Evolutionary conservation across 2,113 vertebrate genomes (phyloP).

Genomic region (Eurypyga helias): DNA sequence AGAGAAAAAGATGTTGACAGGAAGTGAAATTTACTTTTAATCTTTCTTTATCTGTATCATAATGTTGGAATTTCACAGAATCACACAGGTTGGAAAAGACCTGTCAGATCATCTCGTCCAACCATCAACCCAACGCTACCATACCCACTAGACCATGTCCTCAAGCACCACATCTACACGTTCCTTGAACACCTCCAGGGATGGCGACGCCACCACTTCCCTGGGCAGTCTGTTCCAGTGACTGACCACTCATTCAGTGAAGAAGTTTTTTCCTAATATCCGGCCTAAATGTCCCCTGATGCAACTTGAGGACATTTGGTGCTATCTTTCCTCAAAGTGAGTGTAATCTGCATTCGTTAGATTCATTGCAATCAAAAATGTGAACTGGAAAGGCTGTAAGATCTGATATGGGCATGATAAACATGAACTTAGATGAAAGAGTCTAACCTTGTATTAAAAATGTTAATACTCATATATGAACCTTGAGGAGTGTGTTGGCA

Average conservation of each 20-base stretch:
- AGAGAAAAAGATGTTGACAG: neutral
- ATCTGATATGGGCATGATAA: neutral
- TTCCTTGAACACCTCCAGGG: too few species aligned
- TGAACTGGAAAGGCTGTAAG: neutral
- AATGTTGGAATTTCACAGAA: neutral
- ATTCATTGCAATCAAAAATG: neutral
- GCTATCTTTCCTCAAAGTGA: slow-evolving; percentile 1
- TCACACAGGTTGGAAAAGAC: too few species aligned
- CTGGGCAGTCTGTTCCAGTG: too few species aligned
- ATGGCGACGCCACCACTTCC: too few species aligned
- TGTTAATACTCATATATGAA: neutral
- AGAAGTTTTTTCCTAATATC: too few species aligned
- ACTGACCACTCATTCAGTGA: too few species aligned
- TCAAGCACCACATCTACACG: too few species aligned
- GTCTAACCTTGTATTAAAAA: neutral
- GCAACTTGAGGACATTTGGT: neutral
- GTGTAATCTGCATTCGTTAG: neutral
- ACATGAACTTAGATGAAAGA: neutral
- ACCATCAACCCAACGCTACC: too few species aligned
- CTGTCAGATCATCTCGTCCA: too few species aligned
- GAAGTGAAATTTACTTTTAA: slow-evolving; percentile 24
- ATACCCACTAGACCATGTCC: too few species aligned
- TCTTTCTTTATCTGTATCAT: neutral
- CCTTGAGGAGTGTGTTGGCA: neutral
- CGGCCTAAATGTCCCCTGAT: too few species aligned